Evolutionary conservation across 2,888 invertebrate species (phyloP).

Genomic region (Rutpela maculata): DNA sequence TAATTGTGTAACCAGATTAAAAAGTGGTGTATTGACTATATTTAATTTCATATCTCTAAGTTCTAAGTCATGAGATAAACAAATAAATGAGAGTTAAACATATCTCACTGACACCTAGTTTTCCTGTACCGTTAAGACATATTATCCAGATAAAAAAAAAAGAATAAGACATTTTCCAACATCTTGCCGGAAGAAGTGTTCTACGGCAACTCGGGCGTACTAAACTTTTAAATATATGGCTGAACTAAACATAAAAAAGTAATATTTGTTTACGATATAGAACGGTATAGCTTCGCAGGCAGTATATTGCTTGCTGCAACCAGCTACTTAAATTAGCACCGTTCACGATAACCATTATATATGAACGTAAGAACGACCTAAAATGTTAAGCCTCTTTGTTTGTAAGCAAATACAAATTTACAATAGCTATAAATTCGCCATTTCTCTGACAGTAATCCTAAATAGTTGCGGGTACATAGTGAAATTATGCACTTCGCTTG

Average conservation of each 20-base stretch:
- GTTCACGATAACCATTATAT: constrained; percentile 49
- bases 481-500: constrained; percentile 50
- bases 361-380: constrained; percentile 47
- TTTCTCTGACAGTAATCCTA: constrained; percentile 50
- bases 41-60: no score
- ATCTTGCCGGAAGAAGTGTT: no score
- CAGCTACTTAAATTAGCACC: constrained; percentile 47
- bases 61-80: no score
- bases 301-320: constrained; percentile 12
- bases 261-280: constrained; percentile 15
- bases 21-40: no score
- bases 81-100: no score
- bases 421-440: constrained; percentile 49
- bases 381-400: constrained; percentile 50
- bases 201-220: background rate
- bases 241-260: background rate
- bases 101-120: no score
- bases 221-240: background rate
- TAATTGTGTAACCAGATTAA: no score
- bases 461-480: constrained; percentile 47
- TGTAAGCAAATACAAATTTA: constrained; percentile 52
- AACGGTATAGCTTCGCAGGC: background rate
- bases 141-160: no score
- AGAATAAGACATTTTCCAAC: no score
- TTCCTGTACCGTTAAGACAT: no score